phyloP scores from a whole-genome alignment of 2,888 invertebrate genomes.

The Petrolisthes cinctipes region DNA sequence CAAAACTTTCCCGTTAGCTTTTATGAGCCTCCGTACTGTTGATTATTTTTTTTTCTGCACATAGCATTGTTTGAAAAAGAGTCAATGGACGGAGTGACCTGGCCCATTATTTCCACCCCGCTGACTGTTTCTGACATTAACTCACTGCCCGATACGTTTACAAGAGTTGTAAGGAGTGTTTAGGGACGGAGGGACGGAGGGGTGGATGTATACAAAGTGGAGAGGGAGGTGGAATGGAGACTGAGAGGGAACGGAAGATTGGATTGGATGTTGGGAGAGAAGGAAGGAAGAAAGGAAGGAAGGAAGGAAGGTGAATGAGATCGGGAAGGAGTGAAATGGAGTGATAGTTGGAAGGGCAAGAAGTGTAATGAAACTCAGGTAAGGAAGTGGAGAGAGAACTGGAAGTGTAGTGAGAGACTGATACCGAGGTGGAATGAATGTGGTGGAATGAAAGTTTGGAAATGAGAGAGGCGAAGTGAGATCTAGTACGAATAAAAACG shows the following conservation, averaged over 20 bases:
- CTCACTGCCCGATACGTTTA: too few species aligned
- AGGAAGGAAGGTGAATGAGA: neutral
- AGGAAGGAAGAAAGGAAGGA: neutral
- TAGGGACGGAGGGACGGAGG: neutral
- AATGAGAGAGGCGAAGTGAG: neutral
- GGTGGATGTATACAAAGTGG: neutral
- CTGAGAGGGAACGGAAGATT: neutral
- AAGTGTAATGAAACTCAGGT: neutral
- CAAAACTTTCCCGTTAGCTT: too few species aligned
- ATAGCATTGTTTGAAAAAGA: too few species aligned
- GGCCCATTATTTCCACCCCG: too few species aligned
- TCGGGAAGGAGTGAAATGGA: neutral
- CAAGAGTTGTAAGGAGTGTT: neutral
- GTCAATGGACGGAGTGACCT: too few species aligned
- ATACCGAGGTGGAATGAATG: neutral
- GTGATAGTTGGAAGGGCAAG: neutral
- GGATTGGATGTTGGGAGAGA: neutral
- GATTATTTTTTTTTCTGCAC: too few species aligned
- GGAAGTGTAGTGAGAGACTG: neutral
- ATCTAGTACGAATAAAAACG: too few species aligned
- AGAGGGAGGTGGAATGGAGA: neutral
- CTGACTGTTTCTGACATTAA: too few species aligned
- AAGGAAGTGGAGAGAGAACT: neutral
- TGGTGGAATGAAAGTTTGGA: neutral
- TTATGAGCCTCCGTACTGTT: too few species aligned